Conservation (phyloP, 2,888 invertebrate genomes). For the Pediacus dermestoides region DNA sequence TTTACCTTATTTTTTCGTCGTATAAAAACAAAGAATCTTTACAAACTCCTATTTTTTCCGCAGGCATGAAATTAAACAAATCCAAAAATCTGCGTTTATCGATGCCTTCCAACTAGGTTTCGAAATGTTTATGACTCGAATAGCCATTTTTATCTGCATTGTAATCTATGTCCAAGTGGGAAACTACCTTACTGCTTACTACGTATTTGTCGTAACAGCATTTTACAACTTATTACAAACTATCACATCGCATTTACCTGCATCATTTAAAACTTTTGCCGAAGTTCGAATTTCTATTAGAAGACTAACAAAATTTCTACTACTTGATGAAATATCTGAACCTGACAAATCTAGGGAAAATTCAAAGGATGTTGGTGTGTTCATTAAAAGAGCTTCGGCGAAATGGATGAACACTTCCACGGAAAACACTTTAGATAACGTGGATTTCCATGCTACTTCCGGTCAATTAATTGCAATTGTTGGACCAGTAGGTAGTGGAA, state of each 20-base stretch:
- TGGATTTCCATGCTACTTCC: no score
- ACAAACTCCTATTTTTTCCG: constrained; percentile 24
- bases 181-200: constrained; percentile 53
- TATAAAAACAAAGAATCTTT: constrained; percentile 18
- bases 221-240: constrained; percentile 70
- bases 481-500: neutral
- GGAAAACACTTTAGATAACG: constrained; percentile 59
- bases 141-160: constrained; percentile 76
- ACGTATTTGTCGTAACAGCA: constrained; percentile 70
- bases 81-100: constrained; percentile 61
- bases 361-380: constrained; percentile 46
- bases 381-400: constrained; percentile 59
- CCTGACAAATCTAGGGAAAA: constrained; percentile 50
- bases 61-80: constrained; percentile 66
- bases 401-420: constrained; percentile 55
- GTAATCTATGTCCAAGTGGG: constrained; percentile 70
- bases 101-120: constrained; percentile 61
- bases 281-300: constrained; percentile 71
- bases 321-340: no score
- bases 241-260: constrained; percentile 62
- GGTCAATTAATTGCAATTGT: constrained; percentile 49
- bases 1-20: constrained; percentile 18
- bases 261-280: constrained; percentile 64
- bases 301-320: no score
- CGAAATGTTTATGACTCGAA: constrained; percentile 74